phyloP scores from a whole-genome alignment of 2,113 vertebrate species.

The Tringa solitaria region DNA sequence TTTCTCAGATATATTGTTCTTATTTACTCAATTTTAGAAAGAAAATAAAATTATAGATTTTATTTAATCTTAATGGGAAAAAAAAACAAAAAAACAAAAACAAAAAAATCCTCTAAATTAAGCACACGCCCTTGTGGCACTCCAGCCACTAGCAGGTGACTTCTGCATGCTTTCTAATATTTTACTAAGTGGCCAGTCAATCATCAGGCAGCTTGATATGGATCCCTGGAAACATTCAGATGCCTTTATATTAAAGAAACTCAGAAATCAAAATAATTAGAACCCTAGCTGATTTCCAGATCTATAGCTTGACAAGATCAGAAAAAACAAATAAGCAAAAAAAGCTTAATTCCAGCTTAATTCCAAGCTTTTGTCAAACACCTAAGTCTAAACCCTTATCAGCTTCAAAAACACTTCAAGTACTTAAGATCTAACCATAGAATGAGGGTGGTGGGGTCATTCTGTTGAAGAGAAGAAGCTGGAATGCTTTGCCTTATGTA shows the following conservation, averaged over 20 bases:
- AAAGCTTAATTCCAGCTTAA: not conserved
- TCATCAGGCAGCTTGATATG: not conserved
- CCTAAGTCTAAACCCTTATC: not conserved
- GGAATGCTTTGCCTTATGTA: not conserved
- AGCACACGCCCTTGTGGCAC: not conserved
- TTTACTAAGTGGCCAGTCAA: not conserved
- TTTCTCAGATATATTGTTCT: not conserved
- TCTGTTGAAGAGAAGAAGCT: not conserved
- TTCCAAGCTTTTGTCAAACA: not conserved
- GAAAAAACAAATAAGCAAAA: not conserved
- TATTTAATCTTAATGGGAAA: not conserved
- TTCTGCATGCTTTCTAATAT: not conserved
- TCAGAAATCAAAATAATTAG: not conserved
- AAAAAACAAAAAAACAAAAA: too few species aligned
- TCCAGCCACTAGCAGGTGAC: not conserved
- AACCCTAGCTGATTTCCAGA: not conserved
- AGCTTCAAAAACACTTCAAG: not conserved
- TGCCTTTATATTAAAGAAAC: not conserved
- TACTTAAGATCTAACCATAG: not conserved
- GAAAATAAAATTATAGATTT: not conserved
- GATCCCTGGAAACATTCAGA: not conserved
- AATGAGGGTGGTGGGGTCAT: not conserved
- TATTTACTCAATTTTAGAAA: not conserved
- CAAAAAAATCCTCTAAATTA: not conserved
- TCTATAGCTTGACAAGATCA: not conserved